A percentile compares a stretch with the other conserved stretches of the same genome.
Conservation (phyloP, 2,113 vertebrate genomes). For the Cricetomys ansorgei region DNA sequence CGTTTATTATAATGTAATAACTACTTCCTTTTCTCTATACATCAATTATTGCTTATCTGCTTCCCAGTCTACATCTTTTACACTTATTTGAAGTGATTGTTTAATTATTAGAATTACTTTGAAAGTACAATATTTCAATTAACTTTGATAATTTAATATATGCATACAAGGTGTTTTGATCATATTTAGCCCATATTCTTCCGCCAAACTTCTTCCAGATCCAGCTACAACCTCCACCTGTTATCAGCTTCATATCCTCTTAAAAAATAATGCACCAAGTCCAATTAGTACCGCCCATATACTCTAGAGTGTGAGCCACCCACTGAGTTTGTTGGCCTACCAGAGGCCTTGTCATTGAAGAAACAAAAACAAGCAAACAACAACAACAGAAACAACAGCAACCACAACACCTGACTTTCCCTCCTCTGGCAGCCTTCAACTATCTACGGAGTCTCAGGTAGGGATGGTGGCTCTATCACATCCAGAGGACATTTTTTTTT, state of each 20-base stretch:
- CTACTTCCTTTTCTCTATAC: neutral
- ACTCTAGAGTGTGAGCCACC: neutral
- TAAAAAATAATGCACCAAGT: neutral
- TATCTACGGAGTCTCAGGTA: neutral
- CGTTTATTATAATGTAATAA: neutral
- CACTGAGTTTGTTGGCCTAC: neutral
- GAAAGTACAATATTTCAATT: neutral
- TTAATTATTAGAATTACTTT: neutral
- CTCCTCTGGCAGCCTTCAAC: neutral
- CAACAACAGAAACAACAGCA: neutral
- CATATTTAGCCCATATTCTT: neutral
- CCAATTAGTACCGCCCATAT: neutral
- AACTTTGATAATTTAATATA: neutral
- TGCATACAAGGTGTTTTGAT: neutral
- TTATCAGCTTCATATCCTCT: neutral
- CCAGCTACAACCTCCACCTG: neutral
- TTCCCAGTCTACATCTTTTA: neutral
- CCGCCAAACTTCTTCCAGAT: neutral
- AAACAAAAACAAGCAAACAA: too few species aligned
- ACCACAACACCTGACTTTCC: neutral
- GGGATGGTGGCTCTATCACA: neutral
- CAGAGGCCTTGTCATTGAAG: neutral
- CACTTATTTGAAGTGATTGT: neutral
- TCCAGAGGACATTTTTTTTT: neutral
- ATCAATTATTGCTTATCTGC: neutral